phyloP scores from a whole-genome alignment of 2,888 invertebrate species.

The Trissolcus brochymenae region DNA sequence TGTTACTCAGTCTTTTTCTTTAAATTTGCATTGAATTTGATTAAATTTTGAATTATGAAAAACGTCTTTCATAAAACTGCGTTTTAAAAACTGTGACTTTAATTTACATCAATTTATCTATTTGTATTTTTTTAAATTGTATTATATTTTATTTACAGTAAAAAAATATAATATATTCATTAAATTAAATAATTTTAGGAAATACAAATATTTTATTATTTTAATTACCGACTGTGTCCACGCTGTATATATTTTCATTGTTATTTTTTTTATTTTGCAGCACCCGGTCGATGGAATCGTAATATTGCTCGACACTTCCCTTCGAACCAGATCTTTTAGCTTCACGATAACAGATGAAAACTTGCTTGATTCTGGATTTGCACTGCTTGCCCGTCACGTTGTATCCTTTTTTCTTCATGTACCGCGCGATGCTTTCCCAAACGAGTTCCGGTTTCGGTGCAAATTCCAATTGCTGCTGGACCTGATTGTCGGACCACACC shows the following conservation, averaged over 20 bases:
- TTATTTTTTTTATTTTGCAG: constrained; percentile 66
- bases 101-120: too few relatives aligned
- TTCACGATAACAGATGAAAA: constrained; percentile 73
- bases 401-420: constrained; percentile 74
- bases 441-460: constrained; percentile 70
- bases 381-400: constrained; percentile 73
- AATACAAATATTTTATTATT: not conserved
- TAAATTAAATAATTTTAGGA: too few relatives aligned
- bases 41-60: too few relatives aligned
- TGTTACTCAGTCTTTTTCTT: too few relatives aligned
- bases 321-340: constrained; percentile 71
- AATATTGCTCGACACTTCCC: constrained; percentile 73
- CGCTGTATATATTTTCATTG: constrained; percentile 63
- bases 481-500: constrained; percentile 74
- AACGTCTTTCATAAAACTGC: too few relatives aligned
- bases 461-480: constrained; percentile 73
- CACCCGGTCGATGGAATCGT: constrained; percentile 72
- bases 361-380: constrained; percentile 74
- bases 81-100: too few relatives aligned
- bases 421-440: constrained; percentile 74
- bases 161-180: too few relatives aligned
- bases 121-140: too few relatives aligned
- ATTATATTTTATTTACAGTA: too few relatives aligned
- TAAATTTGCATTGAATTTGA: too few relatives aligned
- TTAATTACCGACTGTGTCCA: constrained; percentile 72